Conservation (phyloP, 1,140 invertebrate species). For the Mya arenaria region DNA sequence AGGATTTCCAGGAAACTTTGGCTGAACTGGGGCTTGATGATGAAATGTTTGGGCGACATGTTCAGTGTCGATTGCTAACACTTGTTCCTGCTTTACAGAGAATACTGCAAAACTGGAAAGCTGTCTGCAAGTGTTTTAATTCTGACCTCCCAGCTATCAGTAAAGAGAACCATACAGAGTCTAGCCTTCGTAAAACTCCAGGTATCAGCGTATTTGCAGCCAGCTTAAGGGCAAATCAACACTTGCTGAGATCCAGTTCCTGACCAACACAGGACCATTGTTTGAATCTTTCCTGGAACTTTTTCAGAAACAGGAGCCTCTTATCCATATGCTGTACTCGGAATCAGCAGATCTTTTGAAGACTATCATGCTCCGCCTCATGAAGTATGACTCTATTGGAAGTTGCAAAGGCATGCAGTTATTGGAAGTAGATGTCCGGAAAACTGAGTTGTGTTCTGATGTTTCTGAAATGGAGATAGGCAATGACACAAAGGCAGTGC, state of each 20-base stretch:
- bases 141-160: neutral
- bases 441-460: slow-evolving; percentile 29
- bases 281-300: slow-evolving; percentile 7
- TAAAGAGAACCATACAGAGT: neutral
- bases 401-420: slow-evolving; percentile 16
- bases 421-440: slow-evolving; percentile 28
- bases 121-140: slow-evolving; percentile 6
- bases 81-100: slow-evolving; percentile 21
- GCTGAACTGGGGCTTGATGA: slow-evolving; percentile 17
- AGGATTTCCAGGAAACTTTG: neutral
- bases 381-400: slow-evolving; percentile 35
- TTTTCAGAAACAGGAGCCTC: neutral
- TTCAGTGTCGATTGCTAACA: slow-evolving; percentile 26
- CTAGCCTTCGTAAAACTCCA: neutral
- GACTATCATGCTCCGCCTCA: slow-evolving; percentile 35
- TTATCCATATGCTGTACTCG: neutral
- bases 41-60: slow-evolving; percentile 22
- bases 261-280: neutral
- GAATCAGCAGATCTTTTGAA: slow-evolving; percentile 48
- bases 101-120: slow-evolving; percentile 5
- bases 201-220: slow-evolving; percentile 1
- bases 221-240: neutral
- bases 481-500: slow-evolving; percentile 5
- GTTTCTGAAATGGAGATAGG: slow-evolving; percentile 41
- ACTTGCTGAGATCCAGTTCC: neutral